phyloP scores from a whole-genome alignment of 2,888 invertebrate species.

The Drosophila rubida region DNA sequence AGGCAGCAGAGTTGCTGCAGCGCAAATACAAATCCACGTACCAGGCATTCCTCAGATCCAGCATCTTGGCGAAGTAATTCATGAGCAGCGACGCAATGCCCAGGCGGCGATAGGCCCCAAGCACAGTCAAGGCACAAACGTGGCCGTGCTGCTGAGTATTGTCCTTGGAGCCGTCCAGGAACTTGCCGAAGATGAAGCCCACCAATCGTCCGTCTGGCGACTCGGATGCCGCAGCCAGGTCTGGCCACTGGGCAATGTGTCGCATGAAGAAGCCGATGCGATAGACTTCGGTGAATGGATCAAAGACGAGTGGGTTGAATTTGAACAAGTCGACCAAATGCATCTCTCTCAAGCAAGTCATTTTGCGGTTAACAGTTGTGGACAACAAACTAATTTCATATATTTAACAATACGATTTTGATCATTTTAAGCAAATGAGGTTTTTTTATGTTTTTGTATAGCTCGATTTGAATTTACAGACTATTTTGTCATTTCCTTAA shows the following conservation, averaged over 20 bases:
- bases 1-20: conserved; percentile 52
- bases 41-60: conserved; percentile 33
- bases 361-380: conserved; percentile 14
- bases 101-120: conserved; percentile 49
- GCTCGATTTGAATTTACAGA: neutral
- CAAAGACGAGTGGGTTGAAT: conserved; percentile 63
- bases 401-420: conserved; percentile 37
- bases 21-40: conserved; percentile 55
- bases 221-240: conserved; percentile 47
- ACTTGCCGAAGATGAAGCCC: conserved; percentile 66
- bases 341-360: conserved; percentile 55
- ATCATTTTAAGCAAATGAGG: neutral
- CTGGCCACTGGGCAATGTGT: conserved; percentile 54
- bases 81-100: conserved; percentile 62
- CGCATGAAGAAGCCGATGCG: conserved; percentile 53
- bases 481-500: neutral
- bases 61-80: conserved; percentile 32
- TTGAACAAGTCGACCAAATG: conserved; percentile 62
- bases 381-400: neutral
- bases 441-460: conserved; percentile 5
- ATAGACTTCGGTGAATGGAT: conserved; percentile 59
- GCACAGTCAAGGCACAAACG: conserved; percentile 52
- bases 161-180: neutral
- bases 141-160: conserved; percentile 43
- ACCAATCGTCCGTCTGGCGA: conserved; percentile 26